These are phyloP conservation scores for Sinodicranocentrus sp. DNA, from an alignment of 2,888 invertebrate species.

Conservation along the genomic window DNA sequence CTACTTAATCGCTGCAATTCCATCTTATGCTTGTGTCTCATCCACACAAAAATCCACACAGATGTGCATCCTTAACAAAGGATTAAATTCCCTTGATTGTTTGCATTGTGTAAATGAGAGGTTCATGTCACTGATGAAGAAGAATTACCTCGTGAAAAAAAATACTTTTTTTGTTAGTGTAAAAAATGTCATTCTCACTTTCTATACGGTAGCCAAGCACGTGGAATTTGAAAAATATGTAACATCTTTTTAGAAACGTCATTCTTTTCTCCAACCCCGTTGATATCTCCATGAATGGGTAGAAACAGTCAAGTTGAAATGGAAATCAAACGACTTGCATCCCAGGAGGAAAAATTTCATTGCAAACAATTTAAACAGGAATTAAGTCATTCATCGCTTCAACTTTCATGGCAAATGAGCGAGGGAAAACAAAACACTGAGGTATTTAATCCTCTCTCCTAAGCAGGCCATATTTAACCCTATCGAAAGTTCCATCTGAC, in stretches of 20 bases:
- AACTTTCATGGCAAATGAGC: constrained; percentile 23
- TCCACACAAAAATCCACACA: no score
- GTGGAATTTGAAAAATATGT: constrained; percentile 42
- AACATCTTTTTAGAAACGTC: background rate
- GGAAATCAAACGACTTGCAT: background rate
- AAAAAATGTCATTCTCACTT: constrained; percentile 47
- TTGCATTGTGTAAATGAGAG: constrained; percentile 43
- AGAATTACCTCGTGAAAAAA: constrained; percentile 50
- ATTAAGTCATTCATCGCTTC: constrained; percentile 59
- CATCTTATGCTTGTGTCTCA: no score
- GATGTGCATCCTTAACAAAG: constrained; percentile 35
- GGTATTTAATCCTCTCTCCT: constrained; percentile 12
- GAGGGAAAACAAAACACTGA: constrained; percentile 26
- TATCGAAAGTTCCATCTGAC: constrained; percentile 60
- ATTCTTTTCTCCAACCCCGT: background rate
- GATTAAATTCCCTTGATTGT: constrained; percentile 28
- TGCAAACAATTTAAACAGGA: constrained; percentile 42
- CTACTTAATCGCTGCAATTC: no score
- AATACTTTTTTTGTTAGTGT: constrained; percentile 28
- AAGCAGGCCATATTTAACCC: constrained; percentile 58
- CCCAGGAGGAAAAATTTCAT: constrained; percentile 45
- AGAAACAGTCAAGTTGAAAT: background rate
- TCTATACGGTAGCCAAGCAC: constrained; percentile 47
- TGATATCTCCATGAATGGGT: background rate
- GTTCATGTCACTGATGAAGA: constrained; percentile 48